Evolutionary conservation across 1,140 invertebrate genomes (phyloP), one percentile per base, ranked within the genome.

Genomic region (Drosophila melanica): DNA sequence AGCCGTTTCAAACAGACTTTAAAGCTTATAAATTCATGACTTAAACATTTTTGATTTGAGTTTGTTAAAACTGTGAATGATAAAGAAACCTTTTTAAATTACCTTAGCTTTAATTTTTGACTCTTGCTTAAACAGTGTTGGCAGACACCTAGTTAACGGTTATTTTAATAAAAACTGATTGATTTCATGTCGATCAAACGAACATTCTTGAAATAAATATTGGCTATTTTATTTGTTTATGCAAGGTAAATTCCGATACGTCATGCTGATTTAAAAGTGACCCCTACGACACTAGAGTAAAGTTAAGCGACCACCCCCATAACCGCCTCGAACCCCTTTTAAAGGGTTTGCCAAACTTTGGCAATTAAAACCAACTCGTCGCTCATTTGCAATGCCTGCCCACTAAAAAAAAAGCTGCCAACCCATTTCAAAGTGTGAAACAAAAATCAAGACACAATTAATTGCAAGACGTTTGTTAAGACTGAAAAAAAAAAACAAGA

Each of bases 381-480:
- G 63, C 69, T 67, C 69, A 72, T 72, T 72, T 67, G 64, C 63
- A 77, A 74, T 44, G 60, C 68, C 53, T 51, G 53, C 44, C 44
- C 50, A 55, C 47, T 27, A 54, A 54, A 50, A 62, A 75, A 63
- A 63, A 53, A 60, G 30, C 55, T 59, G 48, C 60, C 53, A 75
- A 75, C 72, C 72, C 72, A 63, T 75, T 75, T 75, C 69, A 89
- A 75, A 86, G 73, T 82, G 79, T 89, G 73, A 80, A 82, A 75
- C 81, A 77, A 77, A 90, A 89, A 89, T 89, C 84, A 80, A 77
- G 77, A 72, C 76, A 84, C 81, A 90, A 89, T 89, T 89, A 89
- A 89, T 89, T 89, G 79, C 80, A 69, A 71, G 85, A 80, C 85
- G 81, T 89, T 89, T 89, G 76, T 80, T 70, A 54, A 69, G 37